Base-by-base conservation (phyloP, 2,888 invertebrate genomes). In the Halictus quadricinctus region DNA sequence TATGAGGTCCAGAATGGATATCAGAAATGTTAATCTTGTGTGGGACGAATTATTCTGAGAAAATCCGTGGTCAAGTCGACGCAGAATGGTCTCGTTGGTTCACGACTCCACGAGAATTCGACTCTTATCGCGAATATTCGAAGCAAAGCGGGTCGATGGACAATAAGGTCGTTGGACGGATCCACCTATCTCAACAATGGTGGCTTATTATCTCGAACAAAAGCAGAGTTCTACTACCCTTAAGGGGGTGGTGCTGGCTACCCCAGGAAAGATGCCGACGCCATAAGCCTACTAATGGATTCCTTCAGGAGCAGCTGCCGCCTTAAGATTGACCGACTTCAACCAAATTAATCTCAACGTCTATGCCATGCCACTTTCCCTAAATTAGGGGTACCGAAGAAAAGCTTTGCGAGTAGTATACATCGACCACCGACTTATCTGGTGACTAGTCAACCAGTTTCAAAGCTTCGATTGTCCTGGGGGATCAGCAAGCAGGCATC, bases 191-290 rank as follows among this genome's bases (percentile, higher is more conserved):
- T 90, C 89, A 90, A 93, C 94, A 93, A 94, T 93, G 93, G 91
- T 90, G 92, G 94, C 93, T 94, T 94, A 94, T 94, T 94, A 94
- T 93, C 93, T 91, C 86, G 91, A 87, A 94, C 94, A 94, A 94
- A 94, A 93, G 94, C 92, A 83, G 85, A 90, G 90, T 91, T 92
- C 90, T 86, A 83, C 77, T 87, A 81, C 78, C 87, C 79, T 84
- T 83, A 79, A 87, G 86, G 84, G 88, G 87, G 84, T 88, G 88
- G 83, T 83, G 79, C 85, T 72, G 81, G 85, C 64, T 70, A 83
- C 80, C 89, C 87, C 70, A 83, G 87, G 88, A 88, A 92, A 92
- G 91, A 91, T 87, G 91, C 83, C 76, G 79, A 83, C 87, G 84
- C 87, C 87, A 86, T 91, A 91, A 93, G 93, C 91, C 92, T 92